Evolutionary conservation across 2,113 vertebrate genomes (phyloP), one percentile per base, ranked within the genome.

Genomic region (Chitala chitala): DNA sequence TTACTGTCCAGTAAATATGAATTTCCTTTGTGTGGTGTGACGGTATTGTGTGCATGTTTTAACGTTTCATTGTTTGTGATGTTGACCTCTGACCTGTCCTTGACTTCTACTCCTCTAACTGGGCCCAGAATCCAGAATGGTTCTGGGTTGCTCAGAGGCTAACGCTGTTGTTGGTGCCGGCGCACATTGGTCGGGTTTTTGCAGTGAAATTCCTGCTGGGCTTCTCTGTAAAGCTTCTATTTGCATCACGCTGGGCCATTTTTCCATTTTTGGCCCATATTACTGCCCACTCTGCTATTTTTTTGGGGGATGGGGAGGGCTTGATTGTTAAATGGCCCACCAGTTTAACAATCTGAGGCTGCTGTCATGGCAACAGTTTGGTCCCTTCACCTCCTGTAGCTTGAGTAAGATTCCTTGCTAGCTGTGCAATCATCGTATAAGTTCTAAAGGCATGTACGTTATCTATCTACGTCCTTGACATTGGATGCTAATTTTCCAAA

Each of bases 321-420:
- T 59, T 40, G 70, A 74, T 76, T 72, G 68, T 75, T 78, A 69
- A 78, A 76, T 74, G 80, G 12, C 69, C 42, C 9, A 78, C 48
- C 85, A 63, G 53, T 76, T 79, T 65, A 71, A 77, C 77, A 79
- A 33, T 80, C 48, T 81, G 70, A 83, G 54, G 71, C 76, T 29
- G 77, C 82, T 93, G 92, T 91, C 90, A 92, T 50, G 84, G 90
- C 76, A 81, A 71, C 15, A 13, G 24, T 1, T 26, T 6, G 46
- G 10, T 46, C 36, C 38, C 13, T 26, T 29, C 1, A 42, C 56
- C 22, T 38, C 5, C 26, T 29, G 3, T 50, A 22, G 66, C 46
- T 48, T 15, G 20, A 4, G 22, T 44, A 17, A 24, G 29, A 9
- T 5, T 48, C 29, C 17, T 20, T 15, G 7, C 46, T 69, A 31